Evolutionary conservation across 2,888 invertebrate genomes (phyloP).

Genomic region (Hipparchia semele): DNA sequence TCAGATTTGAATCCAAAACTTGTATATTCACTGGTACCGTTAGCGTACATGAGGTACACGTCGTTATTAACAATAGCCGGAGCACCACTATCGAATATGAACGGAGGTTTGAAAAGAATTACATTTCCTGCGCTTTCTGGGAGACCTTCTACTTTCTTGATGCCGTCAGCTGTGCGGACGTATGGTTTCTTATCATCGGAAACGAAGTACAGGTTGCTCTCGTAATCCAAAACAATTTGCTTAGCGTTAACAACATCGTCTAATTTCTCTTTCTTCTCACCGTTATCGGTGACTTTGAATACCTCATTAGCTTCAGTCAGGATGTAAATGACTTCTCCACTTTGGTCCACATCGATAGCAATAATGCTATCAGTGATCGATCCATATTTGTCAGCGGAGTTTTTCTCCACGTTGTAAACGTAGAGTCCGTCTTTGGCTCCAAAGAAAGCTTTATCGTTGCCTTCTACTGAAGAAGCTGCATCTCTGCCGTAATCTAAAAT

Average conservation of each 20-base stretch:
- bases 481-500: slow-evolving; percentile 55
- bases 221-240: slow-evolving; percentile 59
- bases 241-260: slow-evolving; percentile 54
- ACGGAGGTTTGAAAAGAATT: slow-evolving; percentile 55
- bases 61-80: slow-evolving; percentile 52
- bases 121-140: slow-evolving; percentile 50
- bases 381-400: slow-evolving; percentile 46
- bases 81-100: slow-evolving; percentile 51
- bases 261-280: slow-evolving; percentile 55
- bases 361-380: slow-evolving; percentile 45
- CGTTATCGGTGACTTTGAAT: slow-evolving; percentile 61
- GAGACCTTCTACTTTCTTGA: slow-evolving; percentile 56
- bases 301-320: slow-evolving; percentile 58
- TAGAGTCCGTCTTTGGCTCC: slow-evolving; percentile 61
- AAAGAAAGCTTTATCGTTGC: slow-evolving; percentile 51
- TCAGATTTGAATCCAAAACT: slow-evolving; percentile 47
- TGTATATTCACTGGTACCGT: slow-evolving; percentile 51
- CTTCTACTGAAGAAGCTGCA: slow-evolving; percentile 49
- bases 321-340: slow-evolving; percentile 54
- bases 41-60: slow-evolving; percentile 51
- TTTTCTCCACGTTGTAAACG: slow-evolving; percentile 44
- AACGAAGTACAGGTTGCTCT: slow-evolving; percentile 61
- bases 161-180: slow-evolving; percentile 48
- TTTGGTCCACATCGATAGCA: slow-evolving; percentile 40
- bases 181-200: slow-evolving; percentile 53